Evolutionary conservation across 2,888 invertebrate genomes (phyloP).

Genomic region (Cotesia congregata): DNA sequence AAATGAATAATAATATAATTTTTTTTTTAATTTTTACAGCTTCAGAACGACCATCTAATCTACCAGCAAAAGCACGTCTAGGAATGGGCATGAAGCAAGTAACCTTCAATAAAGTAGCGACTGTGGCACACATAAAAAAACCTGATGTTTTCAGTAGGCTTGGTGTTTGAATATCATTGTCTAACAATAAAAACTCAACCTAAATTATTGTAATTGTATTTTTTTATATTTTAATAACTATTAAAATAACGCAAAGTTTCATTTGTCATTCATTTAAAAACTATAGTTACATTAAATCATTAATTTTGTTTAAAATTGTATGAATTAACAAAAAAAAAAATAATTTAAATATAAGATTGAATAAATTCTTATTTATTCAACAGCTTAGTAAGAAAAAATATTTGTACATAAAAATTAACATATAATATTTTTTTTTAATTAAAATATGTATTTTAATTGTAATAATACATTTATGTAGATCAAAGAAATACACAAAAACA

Average conservation of each 20-base stretch:
- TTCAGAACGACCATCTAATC: slow-evolving; percentile 58
- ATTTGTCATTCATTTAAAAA: background rate
- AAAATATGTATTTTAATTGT: slow-evolving; percentile 11
- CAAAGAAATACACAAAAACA: background rate
- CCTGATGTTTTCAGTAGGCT: slow-evolving; percentile 67
- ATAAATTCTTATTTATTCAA: background rate
- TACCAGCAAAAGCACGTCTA: slow-evolving; percentile 66
- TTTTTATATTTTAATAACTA: slow-evolving; percentile 23
- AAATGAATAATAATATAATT: slow-evolving; percentile 2
- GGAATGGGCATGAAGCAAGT: slow-evolving; percentile 64
- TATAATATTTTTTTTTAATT: slow-evolving; percentile 37
- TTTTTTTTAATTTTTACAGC: slow-evolving; percentile 55
- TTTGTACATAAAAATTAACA: slow-evolving; percentile 40
- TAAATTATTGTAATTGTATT: slow-evolving; percentile 30
- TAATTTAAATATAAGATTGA: background rate
- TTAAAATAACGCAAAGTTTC: slow-evolving; percentile 6
- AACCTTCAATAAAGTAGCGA: slow-evolving; percentile 64
- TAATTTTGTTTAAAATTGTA: background rate
- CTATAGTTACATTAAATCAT: background rate
- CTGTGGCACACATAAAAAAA: slow-evolving; percentile 59
- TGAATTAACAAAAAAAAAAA: background rate
- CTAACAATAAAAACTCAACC: slow-evolving; percentile 17
- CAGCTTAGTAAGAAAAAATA: slow-evolving; percentile 35
- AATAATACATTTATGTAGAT: background rate
- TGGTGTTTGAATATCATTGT: slow-evolving; percentile 55